Evolutionary conservation across 37 sponge, comb jelly and placozoan species (phyloP).

Genomic region (Agelas oroides): DNA sequence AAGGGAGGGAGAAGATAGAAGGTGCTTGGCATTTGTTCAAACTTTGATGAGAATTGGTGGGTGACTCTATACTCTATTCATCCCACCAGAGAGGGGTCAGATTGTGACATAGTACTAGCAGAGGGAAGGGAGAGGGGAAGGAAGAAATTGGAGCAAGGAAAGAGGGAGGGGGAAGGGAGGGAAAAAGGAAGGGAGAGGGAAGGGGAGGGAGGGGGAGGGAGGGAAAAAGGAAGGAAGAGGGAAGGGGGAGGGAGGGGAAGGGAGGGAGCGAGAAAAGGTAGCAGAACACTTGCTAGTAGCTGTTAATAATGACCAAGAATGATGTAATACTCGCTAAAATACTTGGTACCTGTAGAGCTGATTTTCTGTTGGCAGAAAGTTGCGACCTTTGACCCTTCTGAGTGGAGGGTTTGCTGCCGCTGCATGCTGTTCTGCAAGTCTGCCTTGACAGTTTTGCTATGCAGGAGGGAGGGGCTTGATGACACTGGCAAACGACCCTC

Average conservation of each 20-base stretch:
- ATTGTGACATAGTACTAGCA: too few relatives aligned
- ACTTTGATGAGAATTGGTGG: too few relatives aligned
- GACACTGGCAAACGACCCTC: too few relatives aligned
- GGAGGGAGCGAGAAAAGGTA: not conserved
- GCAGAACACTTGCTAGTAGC: too few relatives aligned
- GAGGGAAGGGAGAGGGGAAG: not conserved
- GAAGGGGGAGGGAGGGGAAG: conserved; percentile 1
- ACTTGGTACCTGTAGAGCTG: not conserved
- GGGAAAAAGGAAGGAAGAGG: not conserved
- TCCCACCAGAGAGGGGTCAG: not conserved
- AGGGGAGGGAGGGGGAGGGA: not conserved
- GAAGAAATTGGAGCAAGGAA: not conserved
- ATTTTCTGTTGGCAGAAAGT: conserved; percentile 57
- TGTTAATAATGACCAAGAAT: too few relatives aligned
- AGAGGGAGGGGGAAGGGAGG: not conserved
- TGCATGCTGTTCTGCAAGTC: too few relatives aligned
- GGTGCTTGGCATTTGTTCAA: too few relatives aligned
- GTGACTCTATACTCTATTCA: too few relatives aligned
- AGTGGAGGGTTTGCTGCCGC: conserved; percentile 42
- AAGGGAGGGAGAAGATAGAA: too few relatives aligned
- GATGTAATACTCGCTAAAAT: not conserved
- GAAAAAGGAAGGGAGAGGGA: not conserved
- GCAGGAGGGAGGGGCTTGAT: not conserved
- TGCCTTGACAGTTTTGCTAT: not conserved
- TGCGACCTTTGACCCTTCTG: conserved; percentile 53